Evolutionary conservation across 2,797 vertebrate species (phyloP).

Genomic region (Aselliscus stoliczkanus): DNA sequence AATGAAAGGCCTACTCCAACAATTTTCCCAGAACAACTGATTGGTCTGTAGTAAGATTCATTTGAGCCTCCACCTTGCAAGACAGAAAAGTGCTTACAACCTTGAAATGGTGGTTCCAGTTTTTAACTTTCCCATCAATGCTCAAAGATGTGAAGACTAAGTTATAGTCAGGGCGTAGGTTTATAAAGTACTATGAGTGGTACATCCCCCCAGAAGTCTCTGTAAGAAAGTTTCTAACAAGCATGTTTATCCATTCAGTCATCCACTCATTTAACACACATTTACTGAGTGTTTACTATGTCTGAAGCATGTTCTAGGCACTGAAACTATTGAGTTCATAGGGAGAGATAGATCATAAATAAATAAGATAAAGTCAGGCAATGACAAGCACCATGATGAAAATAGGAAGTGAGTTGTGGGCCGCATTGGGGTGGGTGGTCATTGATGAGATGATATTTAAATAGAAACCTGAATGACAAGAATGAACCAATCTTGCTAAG

Average conservation of each 20-base stretch:
- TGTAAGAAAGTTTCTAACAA: background rate
- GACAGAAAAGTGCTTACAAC: constrained; percentile 24
- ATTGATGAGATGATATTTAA: background rate
- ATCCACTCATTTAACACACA: background rate
- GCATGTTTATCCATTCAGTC: background rate
- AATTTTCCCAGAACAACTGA: constrained; percentile 45
- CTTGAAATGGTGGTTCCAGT: constrained; percentile 31
- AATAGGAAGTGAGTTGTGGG: background rate
- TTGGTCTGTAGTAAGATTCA: background rate
- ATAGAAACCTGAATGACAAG: background rate
- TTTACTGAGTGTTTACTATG: background rate
- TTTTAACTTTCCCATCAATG: constrained; percentile 43
- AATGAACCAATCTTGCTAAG: background rate
- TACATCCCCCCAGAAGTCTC: background rate
- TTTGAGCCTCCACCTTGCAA: background rate
- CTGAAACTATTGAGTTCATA: background rate
- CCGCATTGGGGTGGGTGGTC: background rate
- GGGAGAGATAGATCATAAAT: constrained; percentile 8
- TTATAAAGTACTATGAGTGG: constrained; percentile 25
- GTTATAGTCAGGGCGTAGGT: background rate
- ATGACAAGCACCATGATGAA: background rate
- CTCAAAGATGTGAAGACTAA: constrained; percentile 39
- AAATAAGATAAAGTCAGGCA: background rate
- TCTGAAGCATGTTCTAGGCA: background rate
- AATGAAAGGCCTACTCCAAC: constrained; percentile 30